Conservation (phyloP, 2,888 invertebrate genomes). For the Leuctra nigra region DNA sequence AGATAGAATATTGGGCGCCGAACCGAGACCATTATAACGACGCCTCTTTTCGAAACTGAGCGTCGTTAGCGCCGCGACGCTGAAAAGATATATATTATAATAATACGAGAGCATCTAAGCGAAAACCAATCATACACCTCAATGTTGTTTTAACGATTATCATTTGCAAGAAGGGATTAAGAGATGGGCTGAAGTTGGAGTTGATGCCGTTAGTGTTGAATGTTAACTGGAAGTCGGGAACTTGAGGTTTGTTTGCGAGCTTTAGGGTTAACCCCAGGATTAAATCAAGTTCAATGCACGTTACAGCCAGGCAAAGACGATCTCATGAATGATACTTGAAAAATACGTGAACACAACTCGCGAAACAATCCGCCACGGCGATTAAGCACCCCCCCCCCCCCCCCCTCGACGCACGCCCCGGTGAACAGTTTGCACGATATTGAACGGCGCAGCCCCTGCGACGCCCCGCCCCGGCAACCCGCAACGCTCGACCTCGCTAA, state of each 20-base stretch:
- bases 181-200: too few species aligned
- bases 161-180: too few species aligned
- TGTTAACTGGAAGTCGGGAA: too few species aligned
- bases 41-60: too few species aligned
- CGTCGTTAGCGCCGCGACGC: too few species aligned
- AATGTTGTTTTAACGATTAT: too few species aligned
- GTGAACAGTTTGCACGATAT: too few species aligned
- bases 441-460: neutral
- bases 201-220: too few species aligned
- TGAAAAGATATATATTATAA: neutral
- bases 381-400: slow-evolving; percentile 18
- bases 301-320: too few species aligned
- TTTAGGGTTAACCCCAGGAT: too few species aligned
- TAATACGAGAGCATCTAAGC: slow-evolving; percentile 4
- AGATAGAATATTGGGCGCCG: neutral
- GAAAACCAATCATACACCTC: slow-evolving; percentile 18
- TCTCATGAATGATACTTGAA: slow-evolving; percentile 3
- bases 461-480: neutral
- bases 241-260: too few species aligned
- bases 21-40: neutral
- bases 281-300: too few species aligned
- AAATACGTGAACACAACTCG: neutral
- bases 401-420: neutral
- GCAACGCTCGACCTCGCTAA: slow-evolving; percentile 14
- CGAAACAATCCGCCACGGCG: slow-evolving; percentile 33